Percentiles rank a stretch among this genome's conserved stretches.
Conservation (phyloP, 1,140 invertebrate species). For the Vanessa tameamea region DNA sequence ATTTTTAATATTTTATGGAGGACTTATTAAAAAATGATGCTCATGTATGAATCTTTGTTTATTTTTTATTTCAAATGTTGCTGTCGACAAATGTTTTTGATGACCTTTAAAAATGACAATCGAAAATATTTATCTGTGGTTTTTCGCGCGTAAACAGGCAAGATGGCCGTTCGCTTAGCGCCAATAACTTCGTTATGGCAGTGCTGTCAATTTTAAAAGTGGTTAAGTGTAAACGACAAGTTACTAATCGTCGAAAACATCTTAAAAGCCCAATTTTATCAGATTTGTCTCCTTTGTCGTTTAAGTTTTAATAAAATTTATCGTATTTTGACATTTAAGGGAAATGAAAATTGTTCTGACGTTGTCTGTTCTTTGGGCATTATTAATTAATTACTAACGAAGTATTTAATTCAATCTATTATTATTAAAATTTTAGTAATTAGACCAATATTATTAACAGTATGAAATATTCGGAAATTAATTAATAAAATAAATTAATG, state of each 20-base stretch:
- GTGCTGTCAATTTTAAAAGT: constrained; percentile 47
- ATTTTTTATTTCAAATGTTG: too few species aligned
- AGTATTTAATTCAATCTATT: too few species aligned
- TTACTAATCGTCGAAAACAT: constrained; percentile 47
- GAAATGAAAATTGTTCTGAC: constrained; percentile 28
- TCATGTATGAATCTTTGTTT: too few species aligned
- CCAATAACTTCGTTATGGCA: constrained; percentile 42
- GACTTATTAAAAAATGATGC: too few species aligned
- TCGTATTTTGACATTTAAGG: constrained; percentile 29
- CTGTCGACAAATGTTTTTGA: too few species aligned
- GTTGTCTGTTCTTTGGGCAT: background rate
- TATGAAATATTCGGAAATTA: too few species aligned
- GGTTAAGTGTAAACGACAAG: constrained; percentile 41
- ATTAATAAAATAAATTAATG: too few species aligned
- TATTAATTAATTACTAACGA: too few species aligned
- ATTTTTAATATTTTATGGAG: too few species aligned
- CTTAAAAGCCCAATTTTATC: constrained; percentile 51
- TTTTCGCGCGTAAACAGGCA: constrained; percentile 20
- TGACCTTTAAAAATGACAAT: background rate
- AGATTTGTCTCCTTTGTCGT: constrained; percentile 42
- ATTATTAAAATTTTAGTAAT: too few species aligned
- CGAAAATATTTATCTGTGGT: constrained; percentile 25
- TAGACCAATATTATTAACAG: too few species aligned
- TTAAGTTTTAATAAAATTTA: constrained; percentile 32
- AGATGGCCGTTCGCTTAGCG: constrained; percentile 18